phyloP scores from a whole-genome alignment of 2,113 vertebrate genomes.

The Menidia beryllina region DNA sequence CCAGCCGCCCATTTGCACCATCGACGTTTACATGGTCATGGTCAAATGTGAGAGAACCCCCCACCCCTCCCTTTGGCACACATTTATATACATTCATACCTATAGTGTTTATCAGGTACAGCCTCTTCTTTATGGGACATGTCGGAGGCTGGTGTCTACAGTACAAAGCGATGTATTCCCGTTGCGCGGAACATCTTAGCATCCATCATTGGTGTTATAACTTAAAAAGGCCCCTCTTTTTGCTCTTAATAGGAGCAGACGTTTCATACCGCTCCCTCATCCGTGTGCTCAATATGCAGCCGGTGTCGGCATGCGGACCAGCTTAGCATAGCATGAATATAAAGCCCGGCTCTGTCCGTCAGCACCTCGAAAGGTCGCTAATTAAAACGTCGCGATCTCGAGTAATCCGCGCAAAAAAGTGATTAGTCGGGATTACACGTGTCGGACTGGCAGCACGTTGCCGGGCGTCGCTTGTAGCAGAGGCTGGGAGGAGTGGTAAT shows the following conservation, averaged over 20 bases:
- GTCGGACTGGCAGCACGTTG: background rate
- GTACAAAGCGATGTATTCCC: background rate
- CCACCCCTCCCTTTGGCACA: background rate
- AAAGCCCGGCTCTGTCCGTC: conserved; percentile 2
- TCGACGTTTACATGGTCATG: conserved; percentile 99
- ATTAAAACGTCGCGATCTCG: conserved; percentile 17
- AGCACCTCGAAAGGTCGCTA: conserved; percentile 10
- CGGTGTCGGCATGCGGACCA: conserved; percentile 8
- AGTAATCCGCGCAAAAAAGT: background rate
- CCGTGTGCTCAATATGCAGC: conserved; percentile 3
- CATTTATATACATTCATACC: background rate
- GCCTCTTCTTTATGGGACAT: too few relatives aligned
- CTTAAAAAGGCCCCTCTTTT: background rate
- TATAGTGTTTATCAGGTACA: background rate
- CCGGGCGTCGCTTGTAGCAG: background rate
- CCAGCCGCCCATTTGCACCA: conserved; percentile 96
- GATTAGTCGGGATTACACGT: background rate
- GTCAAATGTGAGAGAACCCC: conserved; percentile 91
- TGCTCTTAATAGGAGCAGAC: background rate
- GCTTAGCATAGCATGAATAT: background rate
- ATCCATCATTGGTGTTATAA: background rate
- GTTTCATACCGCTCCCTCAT: background rate
- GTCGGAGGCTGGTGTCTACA: too few relatives aligned
- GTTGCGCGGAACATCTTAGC: background rate
- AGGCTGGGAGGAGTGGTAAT: background rate